These are phyloP conservation scores for Protomyctophum bolini DNA, from an alignment of 2,113 vertebrate genomes.

Conservation along the genomic window DNA sequence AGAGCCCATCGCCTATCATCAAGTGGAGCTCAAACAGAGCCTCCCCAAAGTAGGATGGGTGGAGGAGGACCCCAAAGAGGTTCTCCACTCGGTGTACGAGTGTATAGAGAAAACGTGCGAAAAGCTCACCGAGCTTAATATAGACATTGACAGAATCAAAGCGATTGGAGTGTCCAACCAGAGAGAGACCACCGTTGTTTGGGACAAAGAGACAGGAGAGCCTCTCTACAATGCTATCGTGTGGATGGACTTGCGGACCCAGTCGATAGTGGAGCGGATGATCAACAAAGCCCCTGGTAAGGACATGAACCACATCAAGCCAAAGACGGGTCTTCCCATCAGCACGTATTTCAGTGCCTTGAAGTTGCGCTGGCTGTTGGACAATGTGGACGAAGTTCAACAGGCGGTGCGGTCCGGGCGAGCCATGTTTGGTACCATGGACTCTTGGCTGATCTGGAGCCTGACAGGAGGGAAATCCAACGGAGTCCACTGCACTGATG, in stretches of 20 bases:
- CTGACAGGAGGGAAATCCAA: constrained; percentile 85
- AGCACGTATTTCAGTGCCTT: neutral
- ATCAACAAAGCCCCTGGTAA: no score
- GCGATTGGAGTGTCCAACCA: neutral
- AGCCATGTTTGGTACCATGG: neutral
- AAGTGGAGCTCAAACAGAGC: neutral
- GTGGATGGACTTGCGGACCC: neutral
- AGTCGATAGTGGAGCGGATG: neutral
- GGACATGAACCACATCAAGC: neutral
- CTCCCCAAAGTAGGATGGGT: neutral
- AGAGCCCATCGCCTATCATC: neutral
- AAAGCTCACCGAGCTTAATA: neutral
- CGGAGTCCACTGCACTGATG: constrained; percentile 87
- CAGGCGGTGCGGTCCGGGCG: neutral
- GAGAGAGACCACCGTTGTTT: neutral
- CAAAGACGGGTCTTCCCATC: neutral
- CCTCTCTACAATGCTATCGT: neutral
- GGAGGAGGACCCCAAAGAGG: neutral
- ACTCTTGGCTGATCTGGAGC: constrained; percentile 53
- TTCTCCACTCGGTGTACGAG: neutral
- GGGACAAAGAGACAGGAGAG: neutral
- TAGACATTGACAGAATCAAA: neutral
- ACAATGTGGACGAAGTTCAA: neutral
- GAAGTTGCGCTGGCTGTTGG: neutral
- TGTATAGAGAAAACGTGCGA: neutral